Conservation (phyloP, 2,113 vertebrate genomes). For the Microtus montanus region DNA sequence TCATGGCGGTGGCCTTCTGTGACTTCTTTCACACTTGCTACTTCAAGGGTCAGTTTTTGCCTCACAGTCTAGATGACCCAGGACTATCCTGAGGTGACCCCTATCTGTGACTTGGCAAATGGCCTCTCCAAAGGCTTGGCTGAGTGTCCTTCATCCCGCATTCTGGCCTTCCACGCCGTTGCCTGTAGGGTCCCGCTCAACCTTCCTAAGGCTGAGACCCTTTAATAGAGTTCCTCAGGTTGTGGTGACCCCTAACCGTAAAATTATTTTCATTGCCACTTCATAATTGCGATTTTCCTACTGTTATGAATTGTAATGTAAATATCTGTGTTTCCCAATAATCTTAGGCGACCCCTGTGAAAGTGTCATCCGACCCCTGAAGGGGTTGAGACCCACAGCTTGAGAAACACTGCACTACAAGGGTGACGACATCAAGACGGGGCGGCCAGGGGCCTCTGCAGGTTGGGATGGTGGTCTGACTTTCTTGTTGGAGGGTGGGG, state of each 20-base stretch:
- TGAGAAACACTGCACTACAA: background rate
- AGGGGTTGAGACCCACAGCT: background rate
- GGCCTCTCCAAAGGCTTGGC: background rate
- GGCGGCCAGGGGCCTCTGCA: background rate
- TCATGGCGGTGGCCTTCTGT: fast-evolving
- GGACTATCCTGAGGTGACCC: background rate
- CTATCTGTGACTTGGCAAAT: background rate
- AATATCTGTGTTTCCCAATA: background rate
- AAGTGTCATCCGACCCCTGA: background rate
- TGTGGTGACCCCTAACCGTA: background rate
- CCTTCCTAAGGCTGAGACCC: background rate
- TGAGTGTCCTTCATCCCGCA: background rate
- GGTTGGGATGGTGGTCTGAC: background rate
- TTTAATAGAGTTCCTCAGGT: background rate
- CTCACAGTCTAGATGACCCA: background rate
- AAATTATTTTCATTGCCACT: background rate
- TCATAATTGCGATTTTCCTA: background rate
- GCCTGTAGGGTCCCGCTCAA: fast-evolving
- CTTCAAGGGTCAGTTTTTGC: background rate
- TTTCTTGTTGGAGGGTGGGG: background rate
- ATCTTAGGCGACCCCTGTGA: background rate
- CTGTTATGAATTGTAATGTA: background rate
- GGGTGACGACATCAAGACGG: background rate
- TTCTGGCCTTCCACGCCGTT: background rate
- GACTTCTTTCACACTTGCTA: background rate